These are phyloP conservation scores for Anguilla rostrata DNA, from an alignment of 2,113 vertebrate genomes.

Conservation along the genomic window DNA sequence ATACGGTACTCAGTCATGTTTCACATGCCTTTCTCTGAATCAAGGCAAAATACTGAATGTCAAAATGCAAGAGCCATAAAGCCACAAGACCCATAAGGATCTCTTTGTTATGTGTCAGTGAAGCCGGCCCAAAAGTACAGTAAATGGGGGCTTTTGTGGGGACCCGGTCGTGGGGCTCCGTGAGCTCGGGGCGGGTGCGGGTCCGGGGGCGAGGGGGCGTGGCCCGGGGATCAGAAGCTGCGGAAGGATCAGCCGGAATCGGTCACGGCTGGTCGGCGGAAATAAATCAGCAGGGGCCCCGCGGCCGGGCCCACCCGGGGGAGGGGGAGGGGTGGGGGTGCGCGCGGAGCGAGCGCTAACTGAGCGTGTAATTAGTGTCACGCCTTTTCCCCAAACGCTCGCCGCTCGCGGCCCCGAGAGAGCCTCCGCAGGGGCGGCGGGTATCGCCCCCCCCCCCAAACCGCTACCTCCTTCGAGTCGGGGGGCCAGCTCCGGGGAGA, in stretches of 20 bases:
- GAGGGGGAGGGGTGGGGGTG: slow-evolving; percentile 69
- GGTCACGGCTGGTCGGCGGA: slow-evolving; percentile 58
- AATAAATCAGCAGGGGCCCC: slow-evolving; percentile 63
- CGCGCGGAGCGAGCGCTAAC: slow-evolving; percentile 84
- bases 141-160: neutral
- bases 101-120: neutral
- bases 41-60: neutral
- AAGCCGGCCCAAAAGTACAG: neutral
- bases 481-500: slow-evolving; percentile 75
- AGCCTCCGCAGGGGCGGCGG: slow-evolving; percentile 59
- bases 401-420: slow-evolving; percentile 78
- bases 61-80: neutral
- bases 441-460: slow-evolving; percentile 27
- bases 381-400: slow-evolving; percentile 82
- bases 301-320: slow-evolving; percentile 70
- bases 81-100: neutral
- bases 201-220: neutral
- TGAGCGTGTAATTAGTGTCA: slow-evolving; percentile 93
- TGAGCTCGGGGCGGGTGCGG: neutral
- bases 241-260: slow-evolving; percentile 49
- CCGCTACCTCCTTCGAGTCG: slow-evolving; percentile 66
- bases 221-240: slow-evolving; percentile 45
- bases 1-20: neutral
- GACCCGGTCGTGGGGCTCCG: neutral
- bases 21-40: neutral